These are phyloP conservation scores for Xerus rutilus DNA, from an alignment of 2,797 vertebrate genomes.

Conservation along the genomic window DNA sequence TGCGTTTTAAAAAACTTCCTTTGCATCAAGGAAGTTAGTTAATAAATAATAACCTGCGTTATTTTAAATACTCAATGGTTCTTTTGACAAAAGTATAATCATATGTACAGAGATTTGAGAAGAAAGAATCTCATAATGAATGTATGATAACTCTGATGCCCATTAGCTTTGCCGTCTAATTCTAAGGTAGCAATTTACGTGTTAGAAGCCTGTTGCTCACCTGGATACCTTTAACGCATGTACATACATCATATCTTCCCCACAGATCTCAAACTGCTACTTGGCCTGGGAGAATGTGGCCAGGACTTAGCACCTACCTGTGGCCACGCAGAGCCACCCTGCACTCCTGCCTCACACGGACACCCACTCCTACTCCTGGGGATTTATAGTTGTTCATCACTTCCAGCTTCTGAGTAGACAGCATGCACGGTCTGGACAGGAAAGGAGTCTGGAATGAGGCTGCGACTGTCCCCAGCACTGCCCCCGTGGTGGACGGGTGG, in stretches of 20 bases:
- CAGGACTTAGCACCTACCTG: not conserved
- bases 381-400: not conserved
- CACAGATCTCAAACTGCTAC: not conserved
- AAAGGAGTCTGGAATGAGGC: not conserved
- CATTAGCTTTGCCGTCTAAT: not conserved
- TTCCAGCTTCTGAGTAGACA: not conserved
- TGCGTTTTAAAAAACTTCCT: slow-evolving; percentile 7
- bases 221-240: not conserved
- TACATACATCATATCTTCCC: not conserved
- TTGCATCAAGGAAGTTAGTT: not conserved
- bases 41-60: not conserved
- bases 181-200: not conserved
- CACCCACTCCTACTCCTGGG: too few relatives aligned
- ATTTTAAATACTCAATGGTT: slow-evolving; percentile 61
- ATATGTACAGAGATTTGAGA: not conserved
- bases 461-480: not conserved
- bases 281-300: not conserved
- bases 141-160: not conserved
- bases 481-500: accelerated
- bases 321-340: not conserved
- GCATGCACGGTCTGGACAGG: too few relatives aligned
- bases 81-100: slow-evolving; percentile 69
- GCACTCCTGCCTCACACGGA: too few relatives aligned
- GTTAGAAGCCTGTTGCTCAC: not conserved
- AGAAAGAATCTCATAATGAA: slow-evolving; percentile 33